Evolutionary conservation across 2,797 vertebrate genomes (phyloP), one percentile per base, ranked within the genome.

Genomic region (Spizella passerina): DNA sequence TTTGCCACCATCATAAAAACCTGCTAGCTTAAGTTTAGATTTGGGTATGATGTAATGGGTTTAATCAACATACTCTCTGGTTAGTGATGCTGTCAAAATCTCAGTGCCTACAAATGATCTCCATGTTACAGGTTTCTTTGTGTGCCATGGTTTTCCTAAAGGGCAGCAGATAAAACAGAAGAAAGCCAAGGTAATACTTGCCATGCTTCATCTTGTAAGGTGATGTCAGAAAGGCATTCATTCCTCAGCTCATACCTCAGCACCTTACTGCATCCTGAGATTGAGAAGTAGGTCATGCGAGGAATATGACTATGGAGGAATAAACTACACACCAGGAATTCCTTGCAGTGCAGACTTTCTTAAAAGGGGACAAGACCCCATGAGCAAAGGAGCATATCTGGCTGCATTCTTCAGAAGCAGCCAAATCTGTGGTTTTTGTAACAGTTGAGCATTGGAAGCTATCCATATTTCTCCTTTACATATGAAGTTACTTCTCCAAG

Each of bases 401-500:
- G n/a, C 18, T 73, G n/a, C 6, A 2, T 59, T 73, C 47, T 65
- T 50, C 73, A 53, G 52, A 49, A 56, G 22, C 20, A 63, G 24
- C 22, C 22, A 60, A 30, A 56, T 6, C 2, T 10, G 0, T 8
- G 2, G 0, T 7, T 66, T 76, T 52, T 34, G 30, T 64, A 12
- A 75, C 24, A 8, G 23, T 44, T 3, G 6, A 32, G 66, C 47
- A 18, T 6, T 75, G 36, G 32, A 68, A 85, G 32, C 27, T 46
- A n/a, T 59, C 14, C 0, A 0, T 61, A 11, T 75, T 85, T 68
- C 41, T 50, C 19, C 59, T 75, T 66, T 18, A 13, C 7, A 1
- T 49, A 6, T 0, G 5, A 49, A 41, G 39, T 68, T 23, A 38
- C 10, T 36, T 79, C 44, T 77, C 14, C 0, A 0, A 32, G 24